Evolutionary conservation across 2,797 vertebrate species (phyloP).

Genomic region (Taeniopygia guttata): DNA sequence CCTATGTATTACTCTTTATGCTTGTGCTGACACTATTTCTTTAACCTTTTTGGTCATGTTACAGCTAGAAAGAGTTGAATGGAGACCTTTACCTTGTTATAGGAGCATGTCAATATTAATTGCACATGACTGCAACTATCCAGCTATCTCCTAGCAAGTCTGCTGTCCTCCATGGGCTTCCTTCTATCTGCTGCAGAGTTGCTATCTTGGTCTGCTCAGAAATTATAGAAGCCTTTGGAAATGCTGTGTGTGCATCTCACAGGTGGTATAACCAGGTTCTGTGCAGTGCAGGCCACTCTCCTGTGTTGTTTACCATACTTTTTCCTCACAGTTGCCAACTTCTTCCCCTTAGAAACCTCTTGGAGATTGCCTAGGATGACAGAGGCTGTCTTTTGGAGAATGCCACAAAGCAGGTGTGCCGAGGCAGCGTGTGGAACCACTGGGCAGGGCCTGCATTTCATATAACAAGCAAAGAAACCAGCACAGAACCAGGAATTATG

Average conservation of each 20-base stretch:
- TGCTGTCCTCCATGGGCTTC: background rate
- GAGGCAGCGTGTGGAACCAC: background rate
- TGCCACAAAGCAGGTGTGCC: background rate
- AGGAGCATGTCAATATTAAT: background rate
- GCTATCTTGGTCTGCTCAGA: background rate
- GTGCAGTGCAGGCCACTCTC: background rate
- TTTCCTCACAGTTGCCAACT: background rate
- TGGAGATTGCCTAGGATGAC: background rate
- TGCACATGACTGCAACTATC: background rate
- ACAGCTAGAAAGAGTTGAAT: background rate
- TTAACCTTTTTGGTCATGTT: background rate
- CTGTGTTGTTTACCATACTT: background rate
- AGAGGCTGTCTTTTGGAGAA: background rate
- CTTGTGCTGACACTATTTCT: background rate
- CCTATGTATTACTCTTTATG: background rate
- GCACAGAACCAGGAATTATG: slow-evolving; percentile 27
- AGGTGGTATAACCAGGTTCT: background rate
- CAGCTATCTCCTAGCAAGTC: background rate
- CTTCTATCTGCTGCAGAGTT: background rate
- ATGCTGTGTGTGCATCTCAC: background rate
- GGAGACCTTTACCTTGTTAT: background rate
- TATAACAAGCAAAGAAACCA: background rate
- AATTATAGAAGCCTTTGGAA: background rate
- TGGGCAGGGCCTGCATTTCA: background rate
- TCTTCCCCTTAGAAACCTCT: background rate